Evolutionary conservation across 2,113 vertebrate species (phyloP).

Genomic region (Macroglossus sobrinus): DNA sequence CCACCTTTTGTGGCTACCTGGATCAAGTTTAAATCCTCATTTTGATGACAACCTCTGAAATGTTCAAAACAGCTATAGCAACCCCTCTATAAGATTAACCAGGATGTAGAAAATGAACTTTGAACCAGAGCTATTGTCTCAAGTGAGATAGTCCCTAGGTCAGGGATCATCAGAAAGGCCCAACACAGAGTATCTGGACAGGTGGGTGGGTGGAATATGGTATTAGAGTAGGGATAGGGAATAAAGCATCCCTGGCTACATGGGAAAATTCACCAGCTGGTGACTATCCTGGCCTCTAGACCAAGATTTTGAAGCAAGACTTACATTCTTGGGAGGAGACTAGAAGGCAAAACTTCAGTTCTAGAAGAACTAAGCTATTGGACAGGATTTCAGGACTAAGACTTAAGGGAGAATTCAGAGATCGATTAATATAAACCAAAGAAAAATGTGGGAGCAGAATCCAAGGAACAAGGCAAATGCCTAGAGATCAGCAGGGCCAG

Average conservation of each 20-base stretch:
- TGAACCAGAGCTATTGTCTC: background rate
- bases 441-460: background rate
- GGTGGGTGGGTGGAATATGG: background rate
- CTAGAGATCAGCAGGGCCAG: background rate
- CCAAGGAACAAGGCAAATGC: background rate
- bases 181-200: background rate
- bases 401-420: background rate
- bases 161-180: background rate
- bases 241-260: background rate
- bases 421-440: background rate
- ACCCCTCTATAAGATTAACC: background rate
- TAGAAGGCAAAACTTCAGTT: background rate
- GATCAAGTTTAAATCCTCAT: background rate
- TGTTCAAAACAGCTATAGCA: background rate
- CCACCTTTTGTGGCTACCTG: background rate
- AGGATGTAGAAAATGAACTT: background rate
- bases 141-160: background rate
- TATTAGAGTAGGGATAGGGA: background rate
- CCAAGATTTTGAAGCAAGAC: background rate
- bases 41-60: background rate
- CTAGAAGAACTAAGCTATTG: background rate
- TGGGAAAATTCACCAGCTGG: background rate
- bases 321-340: background rate
- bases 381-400: background rate
- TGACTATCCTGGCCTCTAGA: background rate